Base-by-base conservation (phyloP, 2,113 vertebrate genomes). In the Oncorhynchus kisutch region DNA sequence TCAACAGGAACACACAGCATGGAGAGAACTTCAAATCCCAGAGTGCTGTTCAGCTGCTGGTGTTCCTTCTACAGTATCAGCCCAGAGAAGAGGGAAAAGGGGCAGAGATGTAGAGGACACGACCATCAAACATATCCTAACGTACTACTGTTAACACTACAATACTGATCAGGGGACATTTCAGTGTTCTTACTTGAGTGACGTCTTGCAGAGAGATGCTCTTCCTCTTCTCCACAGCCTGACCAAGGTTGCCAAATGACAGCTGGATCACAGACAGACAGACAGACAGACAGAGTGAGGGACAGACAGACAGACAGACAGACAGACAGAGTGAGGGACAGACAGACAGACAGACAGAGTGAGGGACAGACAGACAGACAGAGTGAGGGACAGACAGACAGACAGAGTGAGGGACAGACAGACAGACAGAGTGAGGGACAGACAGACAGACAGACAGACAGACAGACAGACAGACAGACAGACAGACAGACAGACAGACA, bases 1-100 rank as follows among this genome's bases (percentile, higher is more conserved):
- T 90, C 93, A 74, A 96, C 94, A 0, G 95, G 95, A 67, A 95
- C 93, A 2, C 94, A 96, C 13, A 95, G 91, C 94, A 95, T 94
- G 71, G 94, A 91, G 73, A 89, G 90, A 27, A 95, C 88, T 82
- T 94, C 88, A 0, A 91, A 92, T 67, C 91, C 93, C 89, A 96
- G 5, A 89, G 94, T 91, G 85, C 70, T 91, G 84, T 94, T 92
- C 67, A 95, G 86, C 83, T 94, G 93, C 22, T 88, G 89, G 67
- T 94, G 89, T 69, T 95, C 94, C 16, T 93, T 94, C 95, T 96
- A 57, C 67, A 60, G 66, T 14, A n/a, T 24, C 25, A 14, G 51
- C 25, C 22, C 18, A 24, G 25, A 51, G 16, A 5, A 39, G 12
- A 48, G 72, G 48, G 71, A 39, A 59, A 57, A 27, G 65, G 67